Evolutionary conservation across 2,888 invertebrate genomes (phyloP), one percentile per base, ranked within the genome.

Genomic region (Gryllus longicercus): DNA sequence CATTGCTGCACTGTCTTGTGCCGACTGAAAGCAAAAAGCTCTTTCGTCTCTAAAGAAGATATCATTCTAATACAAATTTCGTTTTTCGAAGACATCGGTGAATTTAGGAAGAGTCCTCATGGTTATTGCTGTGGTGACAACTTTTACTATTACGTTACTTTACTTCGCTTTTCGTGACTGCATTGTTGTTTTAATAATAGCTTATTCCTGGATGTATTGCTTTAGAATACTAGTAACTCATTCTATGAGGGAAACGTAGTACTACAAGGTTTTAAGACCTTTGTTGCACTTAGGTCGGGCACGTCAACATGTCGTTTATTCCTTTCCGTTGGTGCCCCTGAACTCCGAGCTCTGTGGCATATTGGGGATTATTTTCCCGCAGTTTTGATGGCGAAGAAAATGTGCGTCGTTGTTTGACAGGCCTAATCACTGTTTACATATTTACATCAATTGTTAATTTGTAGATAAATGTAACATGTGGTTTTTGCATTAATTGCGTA

Each of bases 361-460:
- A 77, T 51, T 25, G 79, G 79, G 79, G 51, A 77, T 50, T 50
- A 79, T 76, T 79, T 79, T 79, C 79, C 79, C 79, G 79, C 79
- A 79, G 79, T 79, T 79, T 79, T 76, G 50, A 50, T 79, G 79
- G 63, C 51, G 49, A 76, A 51, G 63, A 50, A 63, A 77, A 63
- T 77, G 79, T 77, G 79, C 77, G 79, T 79, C 77, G n/a, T 79
- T 77, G 11, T 77, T 77, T 79, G 77, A 79, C 79, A 79, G 49
- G 76, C 38, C 16, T 63, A 63, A 8, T 63, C n/a, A 14, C n/a
- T 14, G n/a, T 14, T 63, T 63, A 63, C 63, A n/a, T 5, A 63
- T 18, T 63, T 63, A 16, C n/a, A 63, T n/a, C 16, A 63, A 63
- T n/a, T n/a, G 63, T 63, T 63, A 63, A 18, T 63, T 63, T 63